Conservation (phyloP, 2,113 vertebrate genomes). For the Hypocryptadius cinnamomeus region DNA sequence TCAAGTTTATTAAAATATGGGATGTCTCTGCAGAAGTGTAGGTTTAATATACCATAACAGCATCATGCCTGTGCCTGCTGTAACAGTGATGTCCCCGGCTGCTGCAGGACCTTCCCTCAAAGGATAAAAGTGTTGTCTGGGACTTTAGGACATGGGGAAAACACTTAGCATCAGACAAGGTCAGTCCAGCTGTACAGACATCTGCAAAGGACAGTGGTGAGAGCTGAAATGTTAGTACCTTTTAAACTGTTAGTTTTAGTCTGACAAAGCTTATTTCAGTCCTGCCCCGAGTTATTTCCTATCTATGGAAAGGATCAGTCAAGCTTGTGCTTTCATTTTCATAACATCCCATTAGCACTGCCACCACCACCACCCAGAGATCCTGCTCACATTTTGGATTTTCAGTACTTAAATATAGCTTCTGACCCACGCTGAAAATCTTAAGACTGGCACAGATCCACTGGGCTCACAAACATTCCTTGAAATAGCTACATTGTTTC, state of each 20-base stretch:
- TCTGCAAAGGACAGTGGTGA: not conserved
- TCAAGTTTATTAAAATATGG: not conserved
- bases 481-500: not conserved
- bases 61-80: not conserved
- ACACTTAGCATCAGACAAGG: not conserved
- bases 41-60: not conserved
- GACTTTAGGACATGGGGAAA: not conserved
- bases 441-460: not conserved
- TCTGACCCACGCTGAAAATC: not conserved
- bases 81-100: not conserved
- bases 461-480: not conserved
- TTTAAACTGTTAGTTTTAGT: conserved; percentile 45
- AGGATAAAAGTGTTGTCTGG: not conserved
- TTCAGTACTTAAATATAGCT: not conserved
- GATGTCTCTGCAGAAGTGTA: not conserved
- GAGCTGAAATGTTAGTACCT: not conserved
- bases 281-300: conserved; percentile 7
- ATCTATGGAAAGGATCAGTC: conserved; percentile 41
- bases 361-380: rapidly evolving
- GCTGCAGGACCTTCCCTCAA: not conserved
- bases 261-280: not conserved
- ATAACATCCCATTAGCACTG: not conserved
- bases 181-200: not conserved
- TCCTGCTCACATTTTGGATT: not conserved
- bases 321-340: conserved; percentile 32